Conservation (phyloP, 2,113 vertebrate species). For the Struthio camelus region DNA sequence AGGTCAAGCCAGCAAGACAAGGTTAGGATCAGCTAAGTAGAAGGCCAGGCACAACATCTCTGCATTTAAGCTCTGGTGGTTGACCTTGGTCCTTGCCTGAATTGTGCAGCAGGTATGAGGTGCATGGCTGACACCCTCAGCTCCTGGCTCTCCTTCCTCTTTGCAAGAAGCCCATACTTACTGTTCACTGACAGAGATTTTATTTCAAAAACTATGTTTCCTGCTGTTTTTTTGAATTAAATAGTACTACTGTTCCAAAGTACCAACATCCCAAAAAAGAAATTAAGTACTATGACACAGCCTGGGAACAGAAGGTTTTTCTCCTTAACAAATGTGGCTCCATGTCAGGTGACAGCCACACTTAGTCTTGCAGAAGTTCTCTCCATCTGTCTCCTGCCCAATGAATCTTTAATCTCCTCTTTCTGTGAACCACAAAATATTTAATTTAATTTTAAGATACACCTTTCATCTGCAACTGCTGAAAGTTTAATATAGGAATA, state of each 20-base stretch:
- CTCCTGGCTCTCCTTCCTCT: not conserved
- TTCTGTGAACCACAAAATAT: constrained; percentile 7
- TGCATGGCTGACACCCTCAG: not conserved
- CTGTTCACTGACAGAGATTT: not conserved
- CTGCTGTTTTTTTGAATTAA: not conserved
- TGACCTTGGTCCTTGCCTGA: not conserved
- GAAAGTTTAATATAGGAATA: constrained; percentile 6
- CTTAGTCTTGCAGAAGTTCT: not conserved
- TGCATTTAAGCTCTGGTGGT: not conserved
- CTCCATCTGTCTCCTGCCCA: not conserved
- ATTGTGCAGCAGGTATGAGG: not conserved
- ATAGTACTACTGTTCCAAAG: not conserved
- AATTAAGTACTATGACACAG: not conserved
- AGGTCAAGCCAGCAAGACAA: not conserved
- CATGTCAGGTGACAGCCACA: not conserved
- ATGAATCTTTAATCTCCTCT: constrained; percentile 32
- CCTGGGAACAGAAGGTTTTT: not conserved
- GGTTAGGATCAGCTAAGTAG: not conserved
- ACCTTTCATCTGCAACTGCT: not conserved
- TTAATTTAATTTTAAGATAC: constrained; percentile 41
- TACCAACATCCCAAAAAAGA: not conserved
- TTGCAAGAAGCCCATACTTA: not conserved
- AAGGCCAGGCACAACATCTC: not conserved
- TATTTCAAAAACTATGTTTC: not conserved
- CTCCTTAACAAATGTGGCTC: not conserved